Conservation (phyloP, 2,113 vertebrate species). For the Butorides virescens region DNA sequence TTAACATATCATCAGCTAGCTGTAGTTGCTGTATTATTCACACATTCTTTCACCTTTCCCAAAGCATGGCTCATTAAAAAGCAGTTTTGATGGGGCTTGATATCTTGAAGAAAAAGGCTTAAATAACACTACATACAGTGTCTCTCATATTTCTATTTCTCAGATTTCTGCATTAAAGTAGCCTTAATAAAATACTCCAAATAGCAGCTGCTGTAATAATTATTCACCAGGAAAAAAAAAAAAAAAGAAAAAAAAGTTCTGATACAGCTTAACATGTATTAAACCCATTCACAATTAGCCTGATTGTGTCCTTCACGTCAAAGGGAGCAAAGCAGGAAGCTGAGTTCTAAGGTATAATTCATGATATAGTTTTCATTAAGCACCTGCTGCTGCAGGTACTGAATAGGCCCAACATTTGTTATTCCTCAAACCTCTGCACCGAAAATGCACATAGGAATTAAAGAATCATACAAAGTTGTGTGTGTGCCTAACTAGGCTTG, state of each 20-base stretch:
- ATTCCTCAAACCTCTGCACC: background rate
- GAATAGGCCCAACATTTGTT: background rate
- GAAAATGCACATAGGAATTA: background rate
- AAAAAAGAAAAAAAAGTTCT: background rate
- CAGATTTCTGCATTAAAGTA: background rate
- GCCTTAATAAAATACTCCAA: background rate
- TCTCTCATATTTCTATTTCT: background rate
- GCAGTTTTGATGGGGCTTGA: background rate
- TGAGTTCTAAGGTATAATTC: background rate
- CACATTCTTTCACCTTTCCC: background rate
- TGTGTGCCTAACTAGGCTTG: background rate
- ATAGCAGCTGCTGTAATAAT: background rate
- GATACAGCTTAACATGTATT: background rate
- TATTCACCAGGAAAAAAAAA: background rate
- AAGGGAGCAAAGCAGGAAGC: background rate
- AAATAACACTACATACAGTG: background rate
- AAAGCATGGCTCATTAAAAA: background rate
- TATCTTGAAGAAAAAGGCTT: background rate
- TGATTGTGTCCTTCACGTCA: background rate
- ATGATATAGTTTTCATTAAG: background rate
- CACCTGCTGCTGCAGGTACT: background rate
- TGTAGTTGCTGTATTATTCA: background rate
- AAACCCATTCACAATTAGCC: background rate
- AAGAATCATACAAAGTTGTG: background rate
- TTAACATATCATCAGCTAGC: background rate